Conservation (phyloP, 1,140 invertebrate genomes). For the Drosophila virilis region DNA sequence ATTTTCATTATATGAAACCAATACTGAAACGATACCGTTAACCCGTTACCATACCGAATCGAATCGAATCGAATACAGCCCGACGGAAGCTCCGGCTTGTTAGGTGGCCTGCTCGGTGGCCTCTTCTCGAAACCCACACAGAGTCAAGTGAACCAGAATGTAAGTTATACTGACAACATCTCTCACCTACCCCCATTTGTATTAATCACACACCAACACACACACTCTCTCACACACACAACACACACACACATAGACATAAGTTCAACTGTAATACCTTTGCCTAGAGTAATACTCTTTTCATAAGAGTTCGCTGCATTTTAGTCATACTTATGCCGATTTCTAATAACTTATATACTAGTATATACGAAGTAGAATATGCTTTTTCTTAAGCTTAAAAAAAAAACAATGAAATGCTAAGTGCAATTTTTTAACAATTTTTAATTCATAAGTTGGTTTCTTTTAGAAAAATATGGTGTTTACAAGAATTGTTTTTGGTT, state of each 20-base stretch:
- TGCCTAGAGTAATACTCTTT: conserved; percentile 52
- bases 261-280: conserved; percentile 55
- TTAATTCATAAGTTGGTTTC: neutral
- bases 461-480: neutral
- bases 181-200: conserved; percentile 54
- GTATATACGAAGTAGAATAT: conserved; percentile 25
- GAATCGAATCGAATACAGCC: conserved; percentile 66
- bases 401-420: conserved; percentile 19
- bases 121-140: conserved; percentile 84
- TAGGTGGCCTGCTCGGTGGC: conserved; percentile 84
- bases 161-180: conserved; percentile 84
- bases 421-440: conserved; percentile 7
- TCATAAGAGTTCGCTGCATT: conserved; percentile 58
- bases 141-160: conserved; percentile 84
- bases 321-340: conserved; percentile 27
- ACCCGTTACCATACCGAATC: conserved; percentile 26
- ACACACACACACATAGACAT: conserved; percentile 23
- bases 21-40: conserved; percentile 57
- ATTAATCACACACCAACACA: conserved; percentile 18
- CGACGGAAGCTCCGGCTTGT: conserved; percentile 82
- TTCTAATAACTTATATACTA: neutral
- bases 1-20: conserved; percentile 82
- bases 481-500: neutral
- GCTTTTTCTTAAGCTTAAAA: conserved; percentile 27
- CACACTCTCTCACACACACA: conserved; percentile 8